phyloP scores from a whole-genome alignment of 2,113 vertebrate species.

The Hemicordylus capensis region DNA sequence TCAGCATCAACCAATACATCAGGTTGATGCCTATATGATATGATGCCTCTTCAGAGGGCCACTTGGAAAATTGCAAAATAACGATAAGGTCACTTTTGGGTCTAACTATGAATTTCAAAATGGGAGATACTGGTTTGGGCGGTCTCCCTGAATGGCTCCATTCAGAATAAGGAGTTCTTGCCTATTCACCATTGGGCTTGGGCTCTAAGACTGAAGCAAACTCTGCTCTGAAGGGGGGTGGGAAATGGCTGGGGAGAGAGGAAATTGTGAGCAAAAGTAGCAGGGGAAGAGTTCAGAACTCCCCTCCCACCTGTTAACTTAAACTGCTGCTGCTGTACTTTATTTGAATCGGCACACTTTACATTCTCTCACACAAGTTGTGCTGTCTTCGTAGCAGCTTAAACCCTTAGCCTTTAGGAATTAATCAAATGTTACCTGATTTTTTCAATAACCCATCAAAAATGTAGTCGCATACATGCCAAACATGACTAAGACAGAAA shows the following conservation, averaged over 20 bases:
- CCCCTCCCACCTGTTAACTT: background rate
- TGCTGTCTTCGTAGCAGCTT: background rate
- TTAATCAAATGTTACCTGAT: background rate
- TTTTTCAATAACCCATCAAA: background rate
- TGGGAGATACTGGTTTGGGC: no score
- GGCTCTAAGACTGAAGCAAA: no score
- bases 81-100: no score
- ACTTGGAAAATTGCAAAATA: no score
- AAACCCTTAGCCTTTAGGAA: background rate
- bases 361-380: background rate
- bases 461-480: background rate
- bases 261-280: background rate
- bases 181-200: no score
- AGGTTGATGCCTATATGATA: no score
- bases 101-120: no score
- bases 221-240: background rate
- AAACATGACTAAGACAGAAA: background rate
- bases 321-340: background rate
- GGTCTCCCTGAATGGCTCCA: no score
- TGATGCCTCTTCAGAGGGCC: no score
- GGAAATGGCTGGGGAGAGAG: background rate
- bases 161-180: no score
- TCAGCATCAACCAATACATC: no score
- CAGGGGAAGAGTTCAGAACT: background rate
- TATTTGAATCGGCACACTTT: background rate